Conservation (phyloP, 2,797 vertebrate species). For the Notamacropus eugenii region DNA sequence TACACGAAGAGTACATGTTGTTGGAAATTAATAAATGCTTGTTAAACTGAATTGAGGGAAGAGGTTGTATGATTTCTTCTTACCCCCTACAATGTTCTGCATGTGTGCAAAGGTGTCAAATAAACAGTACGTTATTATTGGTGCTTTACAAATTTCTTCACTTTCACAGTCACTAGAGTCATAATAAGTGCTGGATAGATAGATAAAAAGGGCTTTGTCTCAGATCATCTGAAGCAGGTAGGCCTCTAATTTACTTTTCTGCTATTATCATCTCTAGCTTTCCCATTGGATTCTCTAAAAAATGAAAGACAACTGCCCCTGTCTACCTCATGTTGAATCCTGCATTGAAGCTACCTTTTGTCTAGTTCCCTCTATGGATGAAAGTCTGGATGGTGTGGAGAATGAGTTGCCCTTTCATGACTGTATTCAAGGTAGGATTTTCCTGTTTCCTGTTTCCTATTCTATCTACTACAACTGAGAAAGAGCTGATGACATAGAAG, state of each 20-base stretch:
- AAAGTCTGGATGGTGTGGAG: not conserved
- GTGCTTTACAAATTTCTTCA: not conserved
- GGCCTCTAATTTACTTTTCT: not conserved
- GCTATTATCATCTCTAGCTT: not conserved
- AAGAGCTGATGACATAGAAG: too few species aligned
- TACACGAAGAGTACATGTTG: not conserved
- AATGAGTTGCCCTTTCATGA: not conserved
- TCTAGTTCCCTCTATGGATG: not conserved
- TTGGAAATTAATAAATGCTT: not conserved
- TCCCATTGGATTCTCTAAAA: not conserved
- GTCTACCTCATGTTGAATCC: not conserved
- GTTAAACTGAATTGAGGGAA: not conserved
- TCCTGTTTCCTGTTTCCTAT: not conserved
- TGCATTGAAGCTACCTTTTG: not conserved
- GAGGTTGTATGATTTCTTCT: not conserved
- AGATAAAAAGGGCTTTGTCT: not conserved
- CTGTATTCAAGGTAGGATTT: not conserved
- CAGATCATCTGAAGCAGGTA: not conserved
- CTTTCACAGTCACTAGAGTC: not conserved
- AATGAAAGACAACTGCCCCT: not conserved
- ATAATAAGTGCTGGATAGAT: not conserved
- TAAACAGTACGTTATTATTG: not conserved
- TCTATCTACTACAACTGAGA: too few species aligned
- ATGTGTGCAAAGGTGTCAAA: not conserved
- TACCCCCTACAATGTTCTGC: not conserved